phyloP scores from a whole-genome alignment of 2,888 invertebrate genomes.

The Thereva nobilitata region DNA sequence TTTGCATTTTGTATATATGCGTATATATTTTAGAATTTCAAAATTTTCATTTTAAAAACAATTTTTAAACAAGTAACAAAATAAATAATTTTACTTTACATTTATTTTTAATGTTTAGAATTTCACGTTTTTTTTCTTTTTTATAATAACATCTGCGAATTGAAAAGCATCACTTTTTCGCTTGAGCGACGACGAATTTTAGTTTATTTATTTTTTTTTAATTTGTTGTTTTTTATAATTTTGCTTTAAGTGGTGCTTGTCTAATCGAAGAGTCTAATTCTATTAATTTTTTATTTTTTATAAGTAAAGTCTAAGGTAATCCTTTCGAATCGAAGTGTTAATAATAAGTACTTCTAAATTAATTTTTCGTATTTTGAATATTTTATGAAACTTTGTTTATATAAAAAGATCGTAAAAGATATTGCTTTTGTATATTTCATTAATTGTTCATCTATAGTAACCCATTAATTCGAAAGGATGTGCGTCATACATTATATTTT shows the following conservation, averaged over 20 bases:
- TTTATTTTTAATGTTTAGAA: constrained; percentile 29
- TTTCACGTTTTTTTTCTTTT: constrained; percentile 10
- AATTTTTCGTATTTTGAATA: constrained; percentile 24
- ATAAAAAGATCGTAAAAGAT: constrained; percentile 41
- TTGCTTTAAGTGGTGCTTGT: too few species aligned
- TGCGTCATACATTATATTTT: constrained; percentile 31
- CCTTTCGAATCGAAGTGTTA: constrained; percentile 42
- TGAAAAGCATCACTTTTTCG: too few species aligned
- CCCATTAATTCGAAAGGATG: constrained; percentile 42
- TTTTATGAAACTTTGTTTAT: constrained; percentile 32
- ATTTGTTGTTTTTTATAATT: too few species aligned
- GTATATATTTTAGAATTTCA: constrained; percentile 34
- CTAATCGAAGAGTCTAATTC: background rate
- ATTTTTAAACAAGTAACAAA: constrained; percentile 37
- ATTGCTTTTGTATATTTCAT: constrained; percentile 40
- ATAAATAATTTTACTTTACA: constrained; percentile 34
- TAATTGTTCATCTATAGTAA: constrained; percentile 39
- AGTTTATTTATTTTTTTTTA: too few species aligned
- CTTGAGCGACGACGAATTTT: too few species aligned
- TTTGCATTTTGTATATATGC: constrained; percentile 27
- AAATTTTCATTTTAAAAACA: constrained; percentile 33
- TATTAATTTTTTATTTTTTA: constrained; percentile 26
- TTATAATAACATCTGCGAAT: too few species aligned
- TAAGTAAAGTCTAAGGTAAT: constrained; percentile 36
- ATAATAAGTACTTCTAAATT: constrained; percentile 30